These are phyloP conservation scores for Drepana arcuata DNA, from an alignment of 1,140 invertebrate species.

Conservation along the genomic window DNA sequence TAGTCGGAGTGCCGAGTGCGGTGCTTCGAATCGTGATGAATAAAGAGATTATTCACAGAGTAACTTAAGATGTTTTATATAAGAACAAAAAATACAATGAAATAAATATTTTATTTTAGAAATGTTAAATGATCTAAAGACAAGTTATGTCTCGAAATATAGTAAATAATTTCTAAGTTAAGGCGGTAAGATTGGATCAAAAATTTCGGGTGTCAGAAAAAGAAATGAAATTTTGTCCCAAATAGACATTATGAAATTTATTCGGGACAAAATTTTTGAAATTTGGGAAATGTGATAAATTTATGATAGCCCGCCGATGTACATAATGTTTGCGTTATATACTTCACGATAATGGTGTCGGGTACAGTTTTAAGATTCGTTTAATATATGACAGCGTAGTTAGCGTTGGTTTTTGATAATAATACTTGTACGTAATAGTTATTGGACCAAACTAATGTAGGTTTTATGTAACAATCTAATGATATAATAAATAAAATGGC, in stretches of 20 bases:
- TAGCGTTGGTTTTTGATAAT: slow-evolving; percentile 39
- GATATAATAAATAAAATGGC: slow-evolving; percentile 45
- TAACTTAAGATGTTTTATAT: not conserved
- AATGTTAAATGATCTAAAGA: slow-evolving; percentile 5
- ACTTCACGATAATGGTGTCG: slow-evolving; percentile 35
- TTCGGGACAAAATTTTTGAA: slow-evolving; percentile 56
- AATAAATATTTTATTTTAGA: slow-evolving; percentile 3
- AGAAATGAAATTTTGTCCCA: slow-evolving; percentile 55
- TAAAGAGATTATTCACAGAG: slow-evolving; percentile 20
- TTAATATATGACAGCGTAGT: slow-evolving; percentile 34
- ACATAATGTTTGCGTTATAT: slow-evolving; percentile 27
- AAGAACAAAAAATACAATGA: slow-evolving; percentile 26
- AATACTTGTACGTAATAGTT: slow-evolving; percentile 21
- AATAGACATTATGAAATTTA: slow-evolving; percentile 60
- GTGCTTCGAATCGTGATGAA: slow-evolving; percentile 19
- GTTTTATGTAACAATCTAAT: slow-evolving; percentile 44
- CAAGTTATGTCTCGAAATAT: slow-evolving; percentile 25
- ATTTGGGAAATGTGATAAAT: slow-evolving; percentile 23
- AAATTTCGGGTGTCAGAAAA: slow-evolving; percentile 17
- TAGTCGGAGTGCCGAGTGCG: no score
- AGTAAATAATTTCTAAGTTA: slow-evolving; percentile 9
- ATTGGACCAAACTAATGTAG: slow-evolving; percentile 65
- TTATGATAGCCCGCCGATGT: slow-evolving; percentile 37
- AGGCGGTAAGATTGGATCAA: slow-evolving; percentile 22
- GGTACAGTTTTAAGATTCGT: slow-evolving; percentile 18